Conservation (phyloP, 2,797 vertebrate genomes). For the Sebastiscus albofasciatus region DNA sequence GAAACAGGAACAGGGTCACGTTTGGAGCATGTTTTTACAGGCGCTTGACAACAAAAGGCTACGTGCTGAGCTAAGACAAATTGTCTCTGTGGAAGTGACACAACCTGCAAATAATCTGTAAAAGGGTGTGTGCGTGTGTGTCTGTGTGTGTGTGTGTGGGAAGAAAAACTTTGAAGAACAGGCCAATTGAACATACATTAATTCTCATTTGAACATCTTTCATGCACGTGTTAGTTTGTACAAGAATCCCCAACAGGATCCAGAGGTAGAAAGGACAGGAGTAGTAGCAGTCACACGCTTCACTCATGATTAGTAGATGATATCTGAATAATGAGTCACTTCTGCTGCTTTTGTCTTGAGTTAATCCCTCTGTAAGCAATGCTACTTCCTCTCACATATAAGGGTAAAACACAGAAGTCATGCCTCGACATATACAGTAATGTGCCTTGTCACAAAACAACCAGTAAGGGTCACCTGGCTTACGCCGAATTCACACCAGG, state of each 20-base stretch:
- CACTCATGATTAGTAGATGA: background rate
- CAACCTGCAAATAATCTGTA: background rate
- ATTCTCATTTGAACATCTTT: background rate
- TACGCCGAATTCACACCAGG: background rate
- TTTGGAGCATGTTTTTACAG: background rate
- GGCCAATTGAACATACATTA: background rate
- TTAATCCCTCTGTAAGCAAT: background rate
- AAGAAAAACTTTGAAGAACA: background rate
- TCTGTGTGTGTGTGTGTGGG: background rate
- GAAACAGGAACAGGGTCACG: conserved; percentile 6
- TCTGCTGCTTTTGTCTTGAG: background rate
- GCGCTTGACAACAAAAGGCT: background rate
- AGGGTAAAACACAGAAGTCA: no score
- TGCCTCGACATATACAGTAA: background rate
- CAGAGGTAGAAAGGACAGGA: background rate
- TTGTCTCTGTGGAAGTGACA: background rate
- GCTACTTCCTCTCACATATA: rapidly evolving
- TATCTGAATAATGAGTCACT: background rate
- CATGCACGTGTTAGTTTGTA: background rate
- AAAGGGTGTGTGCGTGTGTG: background rate
- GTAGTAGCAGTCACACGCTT: background rate
- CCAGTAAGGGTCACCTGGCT: background rate
- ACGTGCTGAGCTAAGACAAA: background rate
- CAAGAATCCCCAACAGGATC: background rate
- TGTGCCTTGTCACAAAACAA: background rate